These are phyloP conservation scores for Chironomus tentans DNA, from an alignment of 2,888 invertebrate species.

Conservation along the genomic window DNA sequence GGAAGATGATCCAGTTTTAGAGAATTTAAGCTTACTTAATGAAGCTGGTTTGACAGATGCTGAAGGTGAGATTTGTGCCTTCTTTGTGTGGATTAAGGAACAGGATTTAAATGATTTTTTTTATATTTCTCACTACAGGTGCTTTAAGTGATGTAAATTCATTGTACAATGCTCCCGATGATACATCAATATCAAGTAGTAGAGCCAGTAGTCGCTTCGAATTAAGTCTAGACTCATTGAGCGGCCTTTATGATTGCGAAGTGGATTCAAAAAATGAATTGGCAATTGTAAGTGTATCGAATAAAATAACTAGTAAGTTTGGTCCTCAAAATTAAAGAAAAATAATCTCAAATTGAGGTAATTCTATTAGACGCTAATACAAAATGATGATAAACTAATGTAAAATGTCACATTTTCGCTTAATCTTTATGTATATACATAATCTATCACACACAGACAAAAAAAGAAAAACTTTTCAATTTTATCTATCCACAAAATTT, in stretches of 20 bases:
- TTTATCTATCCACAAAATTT: background rate
- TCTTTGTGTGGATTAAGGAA: too few relatives aligned
- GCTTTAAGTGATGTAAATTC: slow-evolving; percentile 81
- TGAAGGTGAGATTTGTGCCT: slow-evolving; percentile 48
- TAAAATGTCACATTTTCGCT: too few relatives aligned
- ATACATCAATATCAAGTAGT: slow-evolving; percentile 74
- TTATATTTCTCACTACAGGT: slow-evolving; percentile 33
- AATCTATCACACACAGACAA: background rate
- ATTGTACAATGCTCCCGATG: slow-evolving; percentile 59
- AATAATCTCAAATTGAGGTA: background rate
- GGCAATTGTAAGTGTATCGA: slow-evolving; percentile 43
- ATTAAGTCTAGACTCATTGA: slow-evolving; percentile 69
- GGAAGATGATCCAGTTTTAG: slow-evolving; percentile 68
- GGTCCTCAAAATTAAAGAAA: slow-evolving; percentile 32
- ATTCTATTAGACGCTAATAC: background rate
- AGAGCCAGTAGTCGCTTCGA: slow-evolving; percentile 67
- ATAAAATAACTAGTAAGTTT: slow-evolving; percentile 43
- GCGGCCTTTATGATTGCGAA: slow-evolving; percentile 68
- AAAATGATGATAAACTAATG: background rate
- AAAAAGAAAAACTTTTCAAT: background rate
- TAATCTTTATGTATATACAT: background rate
- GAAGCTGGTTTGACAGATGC: slow-evolving; percentile 80
- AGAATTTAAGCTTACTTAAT: slow-evolving; percentile 76
- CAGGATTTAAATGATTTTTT: too few relatives aligned
- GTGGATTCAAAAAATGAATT: slow-evolving; percentile 43